Evolutionary conservation across 2,888 invertebrate species (phyloP).

Genomic region (Conistra vaccinii): DNA sequence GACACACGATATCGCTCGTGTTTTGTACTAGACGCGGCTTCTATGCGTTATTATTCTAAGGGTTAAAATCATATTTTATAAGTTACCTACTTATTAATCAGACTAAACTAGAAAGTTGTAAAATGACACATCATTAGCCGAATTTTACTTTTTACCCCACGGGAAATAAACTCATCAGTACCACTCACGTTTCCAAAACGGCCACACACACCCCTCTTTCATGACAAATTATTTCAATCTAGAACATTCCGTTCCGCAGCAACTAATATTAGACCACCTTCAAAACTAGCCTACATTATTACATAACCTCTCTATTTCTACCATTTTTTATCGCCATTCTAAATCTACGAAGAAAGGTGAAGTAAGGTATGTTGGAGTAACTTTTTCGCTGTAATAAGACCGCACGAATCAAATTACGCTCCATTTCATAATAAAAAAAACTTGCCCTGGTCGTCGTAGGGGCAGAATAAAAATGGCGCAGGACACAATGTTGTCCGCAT

Average conservation of each 20-base stretch:
- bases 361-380: background rate
- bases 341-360: conserved; percentile 26
- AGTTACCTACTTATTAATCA: background rate
- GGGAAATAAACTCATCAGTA: conserved; percentile 6
- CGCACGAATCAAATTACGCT: background rate
- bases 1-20: too few species aligned
- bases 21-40: too few species aligned
- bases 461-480: too few species aligned
- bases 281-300: conserved; percentile 9
- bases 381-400: too few species aligned
- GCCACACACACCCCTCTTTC: background rate
- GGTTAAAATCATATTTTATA: too few species aligned
- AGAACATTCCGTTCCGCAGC: conserved; percentile 25
- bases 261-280: conserved; percentile 2
- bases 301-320: conserved; percentile 18
- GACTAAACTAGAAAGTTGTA: conserved; percentile 1
- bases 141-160: conserved; percentile 12
- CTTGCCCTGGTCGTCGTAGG: too few species aligned
- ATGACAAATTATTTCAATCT: conserved; percentile 23
- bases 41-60: too few species aligned
- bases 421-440: background rate
- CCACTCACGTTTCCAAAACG: conserved; percentile 11
- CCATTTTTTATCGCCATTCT: conserved; percentile 16
- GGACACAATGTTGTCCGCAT: too few species aligned
- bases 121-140: background rate